Evolutionary conservation across 2,113 vertebrate species (phyloP).

Genomic region (Melanotaenia duboulayi): DNA sequence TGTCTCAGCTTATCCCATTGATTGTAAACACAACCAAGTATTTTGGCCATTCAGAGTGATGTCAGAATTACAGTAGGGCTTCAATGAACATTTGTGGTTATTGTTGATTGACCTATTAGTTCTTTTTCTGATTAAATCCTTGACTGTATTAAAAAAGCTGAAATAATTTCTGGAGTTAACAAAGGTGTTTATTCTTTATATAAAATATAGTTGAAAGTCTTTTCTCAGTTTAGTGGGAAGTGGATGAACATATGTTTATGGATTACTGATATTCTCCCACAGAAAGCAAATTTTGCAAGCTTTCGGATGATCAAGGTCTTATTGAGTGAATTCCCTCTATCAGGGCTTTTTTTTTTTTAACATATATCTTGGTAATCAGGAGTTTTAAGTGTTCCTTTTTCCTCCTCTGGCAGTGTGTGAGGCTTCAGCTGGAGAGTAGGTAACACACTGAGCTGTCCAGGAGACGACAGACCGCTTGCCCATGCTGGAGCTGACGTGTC

Average conservation of each 20-base stretch:
- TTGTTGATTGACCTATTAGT: neutral
- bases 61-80: neutral
- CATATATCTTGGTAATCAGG: neutral
- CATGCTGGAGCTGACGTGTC: constrained; percentile 34
- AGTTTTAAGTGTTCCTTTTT: neutral
- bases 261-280: no score
- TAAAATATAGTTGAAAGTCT: neutral
- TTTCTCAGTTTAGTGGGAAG: neutral
- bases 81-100: neutral
- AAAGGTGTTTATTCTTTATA: no score
- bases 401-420: neutral
- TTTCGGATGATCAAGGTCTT: neutral
- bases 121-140: neutral
- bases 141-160: neutral
- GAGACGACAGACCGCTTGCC: constrained; percentile 26
- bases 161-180: no score
- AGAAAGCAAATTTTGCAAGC: neutral
- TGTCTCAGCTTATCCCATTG: constrained; percentile 13
- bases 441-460: constrained; percentile 14
- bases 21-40: constrained; percentile 36
- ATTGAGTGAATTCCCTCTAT: neutral
- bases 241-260: no score
- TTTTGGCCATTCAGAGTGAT: constrained; percentile 27
- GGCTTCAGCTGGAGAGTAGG: constrained; percentile 10
- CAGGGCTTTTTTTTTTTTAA: neutral